A percentile compares a stretch with the other conserved stretches of the same genome.
Evolutionary conservation across 2,113 vertebrate genomes (phyloP).

Genomic region (Tenrec ecaudatus): DNA sequence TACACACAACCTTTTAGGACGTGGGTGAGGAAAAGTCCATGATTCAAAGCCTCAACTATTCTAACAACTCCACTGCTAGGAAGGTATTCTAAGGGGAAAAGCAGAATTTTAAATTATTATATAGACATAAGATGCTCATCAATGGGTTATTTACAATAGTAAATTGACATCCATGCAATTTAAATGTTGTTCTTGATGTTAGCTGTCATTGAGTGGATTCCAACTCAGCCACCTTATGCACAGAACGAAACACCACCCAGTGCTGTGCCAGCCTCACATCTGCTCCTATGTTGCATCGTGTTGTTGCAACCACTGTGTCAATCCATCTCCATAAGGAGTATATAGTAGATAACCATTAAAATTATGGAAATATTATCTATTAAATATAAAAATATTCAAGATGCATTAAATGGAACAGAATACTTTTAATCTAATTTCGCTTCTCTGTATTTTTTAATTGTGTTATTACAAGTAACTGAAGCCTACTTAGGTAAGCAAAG

Average conservation of each 20-base stretch:
- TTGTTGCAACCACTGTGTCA: too few species aligned
- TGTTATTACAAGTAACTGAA: conserved; percentile 50
- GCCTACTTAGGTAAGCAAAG: background rate
- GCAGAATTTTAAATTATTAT: background rate
- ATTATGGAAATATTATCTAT: background rate
- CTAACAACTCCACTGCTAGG: conserved; percentile 21
- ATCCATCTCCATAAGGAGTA: background rate
- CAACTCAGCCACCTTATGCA: too few species aligned
- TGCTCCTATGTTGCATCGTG: too few species aligned
- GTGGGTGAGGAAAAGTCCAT: background rate
- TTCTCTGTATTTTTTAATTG: background rate
- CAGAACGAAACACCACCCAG: too few species aligned
- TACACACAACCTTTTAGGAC: background rate
- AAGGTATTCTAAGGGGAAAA: background rate
- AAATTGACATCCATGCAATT: background rate
- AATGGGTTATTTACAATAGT: background rate
- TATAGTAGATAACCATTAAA: too few species aligned
- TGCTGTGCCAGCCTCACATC: too few species aligned
- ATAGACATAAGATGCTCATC: background rate
- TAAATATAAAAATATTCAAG: background rate
- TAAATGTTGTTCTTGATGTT: too few species aligned
- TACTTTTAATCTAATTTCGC: background rate
- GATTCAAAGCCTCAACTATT: background rate
- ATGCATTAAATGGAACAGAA: background rate
- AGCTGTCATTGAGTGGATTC: too few species aligned